Percentiles rank a stretch among this genome's conserved stretches.
Evolutionary conservation across 64 coral and sea anemone genomes (phyloP).

Genomic region (Pocillopora damicornis): DNA sequence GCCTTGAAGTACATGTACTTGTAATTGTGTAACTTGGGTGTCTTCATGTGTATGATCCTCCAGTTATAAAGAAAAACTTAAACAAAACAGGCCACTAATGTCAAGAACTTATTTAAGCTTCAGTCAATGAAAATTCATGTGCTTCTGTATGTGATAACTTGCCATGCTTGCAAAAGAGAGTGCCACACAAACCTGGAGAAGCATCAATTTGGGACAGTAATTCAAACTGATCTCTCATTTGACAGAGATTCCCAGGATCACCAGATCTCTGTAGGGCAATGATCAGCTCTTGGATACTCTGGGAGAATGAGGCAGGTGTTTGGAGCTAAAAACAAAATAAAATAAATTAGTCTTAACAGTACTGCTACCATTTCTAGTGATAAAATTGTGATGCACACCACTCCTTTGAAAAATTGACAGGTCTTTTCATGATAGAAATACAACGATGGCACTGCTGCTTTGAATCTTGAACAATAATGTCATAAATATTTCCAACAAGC

Average conservation of each 20-base stretch:
- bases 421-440: no score
- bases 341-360: neutral
- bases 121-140: no score
- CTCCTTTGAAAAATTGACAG: no score
- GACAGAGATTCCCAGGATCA: constrained; percentile 85
- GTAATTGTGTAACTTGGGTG: no score
- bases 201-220: constrained; percentile 90
- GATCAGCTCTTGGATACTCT: constrained; percentile 92
- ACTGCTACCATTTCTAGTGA: neutral
- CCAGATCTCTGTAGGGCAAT: constrained; percentile 89
- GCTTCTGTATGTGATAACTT: neutral
- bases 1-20: neutral
- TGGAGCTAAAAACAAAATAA: constrained; percentile 57
- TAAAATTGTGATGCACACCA: no score
- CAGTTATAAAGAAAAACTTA: neutral
- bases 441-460: no score
- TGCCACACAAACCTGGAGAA: constrained; percentile 73
- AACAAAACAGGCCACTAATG: neutral
- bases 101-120: no score
- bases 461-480: neutral
- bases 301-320: constrained; percentile 88
- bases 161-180: neutral
- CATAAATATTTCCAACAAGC: neutral
- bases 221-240: constrained; percentile 84
- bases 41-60: no score